Percentiles rank a stretch among this genome's conserved stretches.
Evolutionary conservation across 2,113 vertebrate genomes (phyloP).

Genomic region (Ochotona curzoniae): DNA sequence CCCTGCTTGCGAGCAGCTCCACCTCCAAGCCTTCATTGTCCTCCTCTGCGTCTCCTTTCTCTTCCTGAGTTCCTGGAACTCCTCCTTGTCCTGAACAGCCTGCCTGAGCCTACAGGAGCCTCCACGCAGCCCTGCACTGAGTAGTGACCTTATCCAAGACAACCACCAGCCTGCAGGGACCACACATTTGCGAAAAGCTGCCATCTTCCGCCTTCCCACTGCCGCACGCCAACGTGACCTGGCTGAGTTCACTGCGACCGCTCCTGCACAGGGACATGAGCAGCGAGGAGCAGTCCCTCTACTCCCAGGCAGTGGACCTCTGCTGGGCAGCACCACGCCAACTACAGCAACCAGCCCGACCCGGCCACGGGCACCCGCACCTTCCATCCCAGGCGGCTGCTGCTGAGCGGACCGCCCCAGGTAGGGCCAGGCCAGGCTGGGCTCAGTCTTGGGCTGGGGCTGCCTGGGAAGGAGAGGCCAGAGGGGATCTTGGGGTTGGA

Average conservation of each 20-base stretch:
- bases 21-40: constrained; percentile 89
- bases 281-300: constrained; percentile 92
- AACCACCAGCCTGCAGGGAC: constrained; percentile 91
- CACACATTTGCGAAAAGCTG: constrained; percentile 88
- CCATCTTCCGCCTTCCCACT: constrained; percentile 91
- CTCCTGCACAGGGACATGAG: constrained; percentile 73
- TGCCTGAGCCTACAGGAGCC: constrained; percentile 74
- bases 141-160: constrained; percentile 94
- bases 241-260: constrained; percentile 92
- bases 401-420: constrained; percentile 96
- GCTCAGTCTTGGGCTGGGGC: not conserved
- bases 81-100: constrained; percentile 87
- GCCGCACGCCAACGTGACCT: constrained; percentile 93
- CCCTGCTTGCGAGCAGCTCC: constrained; percentile 87
- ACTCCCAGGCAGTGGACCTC: constrained; percentile 97
- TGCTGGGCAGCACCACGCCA: constrained; percentile 94
- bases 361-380: constrained; percentile 62
- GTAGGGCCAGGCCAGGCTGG: constrained; percentile 81
- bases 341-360: constrained; percentile 88
- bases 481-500: not conserved
- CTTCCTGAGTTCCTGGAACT: constrained; percentile 84
- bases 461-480: not conserved
- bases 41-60: constrained; percentile 23
- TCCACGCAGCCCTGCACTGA: constrained; percentile 86
- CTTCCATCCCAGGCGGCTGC: constrained; percentile 92